Evolutionary conservation across 1,140 invertebrate genomes (phyloP).

Genomic region (Drosophila eugracilis): DNA sequence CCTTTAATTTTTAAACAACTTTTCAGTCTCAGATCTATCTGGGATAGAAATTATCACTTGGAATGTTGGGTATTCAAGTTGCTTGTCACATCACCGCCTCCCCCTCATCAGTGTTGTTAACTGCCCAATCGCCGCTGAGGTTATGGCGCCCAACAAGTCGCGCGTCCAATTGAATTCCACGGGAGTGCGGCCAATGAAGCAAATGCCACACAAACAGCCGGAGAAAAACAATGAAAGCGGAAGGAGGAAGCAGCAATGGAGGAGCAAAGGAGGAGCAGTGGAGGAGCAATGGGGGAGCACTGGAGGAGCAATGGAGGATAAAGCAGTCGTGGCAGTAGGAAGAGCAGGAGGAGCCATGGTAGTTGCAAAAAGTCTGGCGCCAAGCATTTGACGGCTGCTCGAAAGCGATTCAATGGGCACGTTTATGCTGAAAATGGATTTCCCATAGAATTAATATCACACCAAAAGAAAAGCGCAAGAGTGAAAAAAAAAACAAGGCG

Average conservation of each 20-base stretch:
- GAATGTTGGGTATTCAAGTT: background rate
- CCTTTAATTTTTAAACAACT: background rate
- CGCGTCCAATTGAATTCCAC: slow-evolving; percentile 35
- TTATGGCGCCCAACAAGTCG: slow-evolving; percentile 31
- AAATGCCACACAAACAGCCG: slow-evolving; percentile 22
- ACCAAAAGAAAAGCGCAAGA: slow-evolving; percentile 52
- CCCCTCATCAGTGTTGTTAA: slow-evolving; percentile 17
- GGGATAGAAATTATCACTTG: no score
- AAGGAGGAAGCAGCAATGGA: background rate
- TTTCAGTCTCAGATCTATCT: background rate
- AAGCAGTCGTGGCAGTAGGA: background rate
- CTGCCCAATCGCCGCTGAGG: slow-evolving; percentile 7
- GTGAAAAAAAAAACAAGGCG: slow-evolving; percentile 8
- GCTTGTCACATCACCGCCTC: background rate
- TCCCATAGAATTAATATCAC: slow-evolving; percentile 80
- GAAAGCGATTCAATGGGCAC: slow-evolving; percentile 70
- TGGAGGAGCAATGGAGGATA: background rate
- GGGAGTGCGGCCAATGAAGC: slow-evolving; percentile 31
- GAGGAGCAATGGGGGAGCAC: slow-evolving; percentile 15
- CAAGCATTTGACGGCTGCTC: slow-evolving; percentile 55
- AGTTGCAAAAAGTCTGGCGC: slow-evolving; percentile 58
- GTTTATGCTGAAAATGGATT: slow-evolving; percentile 72
- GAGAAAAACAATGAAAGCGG: background rate
- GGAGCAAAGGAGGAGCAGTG: background rate
- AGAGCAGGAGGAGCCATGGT: slow-evolving; percentile 18